Percentiles rank a stretch among this genome's conserved stretches.
These are phyloP conservation scores for Hydropsyche tenuis DNA, from an alignment of 1,140 invertebrate genomes.

Conservation along the genomic window DNA sequence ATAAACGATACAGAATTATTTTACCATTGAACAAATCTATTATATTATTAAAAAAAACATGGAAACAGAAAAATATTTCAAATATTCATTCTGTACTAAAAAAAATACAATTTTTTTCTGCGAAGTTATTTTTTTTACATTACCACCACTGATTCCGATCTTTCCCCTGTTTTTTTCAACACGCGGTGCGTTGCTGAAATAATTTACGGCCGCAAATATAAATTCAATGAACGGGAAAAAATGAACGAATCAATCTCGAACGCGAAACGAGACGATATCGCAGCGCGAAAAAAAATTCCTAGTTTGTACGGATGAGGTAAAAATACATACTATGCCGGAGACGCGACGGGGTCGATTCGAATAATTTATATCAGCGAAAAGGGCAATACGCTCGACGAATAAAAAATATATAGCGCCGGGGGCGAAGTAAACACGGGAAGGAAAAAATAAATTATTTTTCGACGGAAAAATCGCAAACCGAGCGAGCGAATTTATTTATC, in stretches of 20 bases:
- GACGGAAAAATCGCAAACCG: neutral
- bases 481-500: neutral
- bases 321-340: neutral
- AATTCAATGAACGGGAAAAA: constrained; percentile 43
- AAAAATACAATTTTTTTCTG: too few species aligned
- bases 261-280: constrained; percentile 36
- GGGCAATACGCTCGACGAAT: constrained; percentile 22
- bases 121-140: neutral
- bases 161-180: neutral
- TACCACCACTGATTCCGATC: neutral
- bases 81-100: too few species aligned
- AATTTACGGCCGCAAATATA: constrained; percentile 44
- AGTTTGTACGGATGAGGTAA: neutral
- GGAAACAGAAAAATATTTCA: too few species aligned
- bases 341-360: neutral
- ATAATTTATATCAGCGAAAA: constrained; percentile 32
- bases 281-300: neutral
- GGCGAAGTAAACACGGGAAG: neutral
- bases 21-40: too few species aligned
- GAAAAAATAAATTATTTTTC: neutral
- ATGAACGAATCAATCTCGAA: constrained; percentile 46
- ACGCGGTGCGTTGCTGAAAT: constrained; percentile 23
- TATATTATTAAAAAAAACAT: too few species aligned
- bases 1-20: too few species aligned
- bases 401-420: neutral